phyloP scores from a whole-genome alignment of 2,113 vertebrate species.

The Anthoscopus minutus region DNA sequence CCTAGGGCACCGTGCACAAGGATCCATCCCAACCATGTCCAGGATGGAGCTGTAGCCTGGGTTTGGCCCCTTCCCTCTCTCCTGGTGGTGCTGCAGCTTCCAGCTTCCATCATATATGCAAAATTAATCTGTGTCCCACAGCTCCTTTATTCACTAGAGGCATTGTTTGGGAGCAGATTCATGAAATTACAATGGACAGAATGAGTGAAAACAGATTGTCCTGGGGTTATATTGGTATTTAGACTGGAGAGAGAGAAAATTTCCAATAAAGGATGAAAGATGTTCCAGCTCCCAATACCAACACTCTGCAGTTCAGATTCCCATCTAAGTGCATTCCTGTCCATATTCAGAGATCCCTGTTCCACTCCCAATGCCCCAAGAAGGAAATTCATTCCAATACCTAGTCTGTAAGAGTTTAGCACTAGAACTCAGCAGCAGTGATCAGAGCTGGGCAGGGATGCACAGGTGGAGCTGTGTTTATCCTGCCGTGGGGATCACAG shows the following conservation, averaged over 20 bases:
- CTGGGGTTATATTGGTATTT: not conserved
- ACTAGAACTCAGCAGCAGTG: not conserved
- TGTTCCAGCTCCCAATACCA: not conserved
- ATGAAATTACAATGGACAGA: not conserved
- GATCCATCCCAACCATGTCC: not conserved
- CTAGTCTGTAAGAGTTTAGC: not conserved
- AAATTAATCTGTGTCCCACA: not conserved
- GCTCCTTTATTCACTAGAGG: not conserved
- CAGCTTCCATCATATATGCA: not conserved
- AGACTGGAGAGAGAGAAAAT: not conserved
- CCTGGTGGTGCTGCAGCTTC: not conserved
- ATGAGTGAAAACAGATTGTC: not conserved
- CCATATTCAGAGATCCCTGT: not conserved
- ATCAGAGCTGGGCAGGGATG: not conserved
- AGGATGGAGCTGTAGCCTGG: not conserved
- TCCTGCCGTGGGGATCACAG: accelerated
- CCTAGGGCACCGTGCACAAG: not conserved
- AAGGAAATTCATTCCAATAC: not conserved
- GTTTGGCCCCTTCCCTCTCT: not conserved
- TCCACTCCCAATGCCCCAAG: not conserved
- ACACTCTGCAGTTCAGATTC: not conserved
- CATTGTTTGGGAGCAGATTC: not conserved
- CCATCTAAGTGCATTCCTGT: not conserved
- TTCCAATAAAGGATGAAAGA: not conserved
- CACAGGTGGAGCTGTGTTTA: not conserved